These are phyloP conservation scores for Mesodorylaimus sp. DNA, from an alignment of 2,888 invertebrate species.

Conservation along the genomic window DNA sequence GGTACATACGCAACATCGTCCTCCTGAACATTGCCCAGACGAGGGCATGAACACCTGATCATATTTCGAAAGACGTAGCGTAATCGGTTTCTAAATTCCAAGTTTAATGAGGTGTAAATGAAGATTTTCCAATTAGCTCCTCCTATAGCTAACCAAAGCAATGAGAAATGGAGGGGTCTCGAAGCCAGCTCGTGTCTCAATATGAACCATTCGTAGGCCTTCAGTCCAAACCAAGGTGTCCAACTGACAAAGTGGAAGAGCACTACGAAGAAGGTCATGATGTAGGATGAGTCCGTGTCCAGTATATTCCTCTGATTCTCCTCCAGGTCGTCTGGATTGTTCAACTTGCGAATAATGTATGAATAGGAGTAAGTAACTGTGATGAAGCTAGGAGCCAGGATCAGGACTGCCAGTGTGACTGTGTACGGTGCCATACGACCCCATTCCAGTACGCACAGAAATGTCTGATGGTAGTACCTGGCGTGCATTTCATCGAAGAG, in stretches of 20 bases:
- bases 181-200: conserved; percentile 27
- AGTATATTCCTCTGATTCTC: conserved; percentile 67
- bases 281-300: conserved; percentile 76
- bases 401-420: conserved; percentile 68
- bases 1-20: too few species aligned
- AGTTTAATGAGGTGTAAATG: conserved; percentile 68
- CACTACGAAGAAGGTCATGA: conserved; percentile 81
- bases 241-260: conserved; percentile 78
- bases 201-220: conserved; percentile 13
- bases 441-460: conserved; percentile 90
- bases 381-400: conserved; percentile 74
- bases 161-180: conserved; percentile 68
- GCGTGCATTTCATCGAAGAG: conserved; percentile 53
- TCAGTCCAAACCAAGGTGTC: conserved; percentile 67
- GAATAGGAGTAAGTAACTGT: conserved; percentile 82
- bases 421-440: conserved; percentile 88
- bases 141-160: conserved; percentile 81
- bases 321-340: conserved; percentile 57
- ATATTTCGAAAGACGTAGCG: too few species aligned
- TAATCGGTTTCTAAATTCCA: conserved; percentile 79
- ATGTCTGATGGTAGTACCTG: conserved; percentile 69
- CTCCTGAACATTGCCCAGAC: too few species aligned
- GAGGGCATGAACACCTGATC: too few species aligned
- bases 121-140: conserved; percentile 90
- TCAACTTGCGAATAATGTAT: conserved; percentile 73